These are phyloP conservation scores for Rissa tridactyla DNA, from an alignment of 2,113 vertebrate species.

Conservation along the genomic window DNA sequence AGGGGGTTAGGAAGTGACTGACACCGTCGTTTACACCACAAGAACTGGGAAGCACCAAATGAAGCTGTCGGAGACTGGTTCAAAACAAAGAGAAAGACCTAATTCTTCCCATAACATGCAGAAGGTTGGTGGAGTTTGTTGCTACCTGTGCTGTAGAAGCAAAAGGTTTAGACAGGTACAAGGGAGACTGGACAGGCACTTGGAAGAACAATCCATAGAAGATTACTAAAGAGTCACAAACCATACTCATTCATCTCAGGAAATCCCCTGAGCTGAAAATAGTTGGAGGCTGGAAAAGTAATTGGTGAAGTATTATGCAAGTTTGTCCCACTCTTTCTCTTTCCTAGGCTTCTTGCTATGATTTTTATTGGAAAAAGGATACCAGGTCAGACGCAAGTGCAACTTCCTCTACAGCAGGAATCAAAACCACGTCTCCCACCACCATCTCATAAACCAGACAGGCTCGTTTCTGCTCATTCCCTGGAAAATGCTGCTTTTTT, in stretches of 20 bases:
- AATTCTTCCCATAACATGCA: background rate
- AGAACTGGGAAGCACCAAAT: background rate
- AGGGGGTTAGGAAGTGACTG: background rate
- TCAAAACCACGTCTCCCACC: background rate
- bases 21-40: background rate
- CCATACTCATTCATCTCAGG: background rate
- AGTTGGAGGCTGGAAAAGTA: slow-evolving; percentile 7
- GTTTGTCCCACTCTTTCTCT: background rate
- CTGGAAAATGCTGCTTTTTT: background rate
- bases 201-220: background rate
- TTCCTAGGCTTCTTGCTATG: background rate
- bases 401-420: background rate
- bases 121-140: background rate
- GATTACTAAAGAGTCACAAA: background rate
- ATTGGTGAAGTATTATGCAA: background rate
- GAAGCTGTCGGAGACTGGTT: background rate
- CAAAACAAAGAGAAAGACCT: background rate
- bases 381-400: background rate
- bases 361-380: background rate
- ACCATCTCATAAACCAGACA: background rate
- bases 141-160: background rate
- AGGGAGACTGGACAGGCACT: background rate
- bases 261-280: slow-evolving; percentile 13
- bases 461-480: background rate
- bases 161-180: background rate